Evolutionary conservation across 2,113 vertebrate species (phyloP).

Genomic region (Scalopus aquaticus): DNA sequence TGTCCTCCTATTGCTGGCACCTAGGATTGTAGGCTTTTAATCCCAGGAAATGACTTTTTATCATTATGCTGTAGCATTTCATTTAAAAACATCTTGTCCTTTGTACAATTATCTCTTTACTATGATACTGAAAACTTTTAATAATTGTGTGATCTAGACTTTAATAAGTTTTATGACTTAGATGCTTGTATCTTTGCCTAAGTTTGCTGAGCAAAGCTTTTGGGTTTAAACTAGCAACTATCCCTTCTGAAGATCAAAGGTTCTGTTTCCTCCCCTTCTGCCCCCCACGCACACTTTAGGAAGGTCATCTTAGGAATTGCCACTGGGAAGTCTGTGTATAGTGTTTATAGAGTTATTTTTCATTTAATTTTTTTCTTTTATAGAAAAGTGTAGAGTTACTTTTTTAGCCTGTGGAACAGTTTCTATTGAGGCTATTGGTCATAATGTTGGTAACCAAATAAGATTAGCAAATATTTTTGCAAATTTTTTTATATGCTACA

Average conservation of each 20-base stretch:
- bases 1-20: not conserved
- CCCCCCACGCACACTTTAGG: not conserved
- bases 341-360: not conserved
- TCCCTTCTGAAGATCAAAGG: not conserved
- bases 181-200: not conserved
- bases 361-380: not conserved
- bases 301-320: not conserved
- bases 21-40: not conserved
- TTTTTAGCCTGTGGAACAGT: not conserved
- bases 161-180: not conserved
- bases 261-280: fast-evolving
- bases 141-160: not conserved
- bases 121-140: constrained; percentile 2
- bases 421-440: not conserved
- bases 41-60: not conserved
- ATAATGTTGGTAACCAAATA: not conserved
- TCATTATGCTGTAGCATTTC: not conserved
- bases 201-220: not conserved
- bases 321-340: not conserved
- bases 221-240: not conserved
- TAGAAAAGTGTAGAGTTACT: not conserved
- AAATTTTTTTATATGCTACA: not conserved
- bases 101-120: not conserved
- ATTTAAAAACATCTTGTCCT: not conserved
- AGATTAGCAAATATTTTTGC: not conserved